A percentile compares a stretch with the other conserved stretches of the same genome.
Conservation (phyloP, 2,888 invertebrate species). For the Melanostoma mellinum region DNA sequence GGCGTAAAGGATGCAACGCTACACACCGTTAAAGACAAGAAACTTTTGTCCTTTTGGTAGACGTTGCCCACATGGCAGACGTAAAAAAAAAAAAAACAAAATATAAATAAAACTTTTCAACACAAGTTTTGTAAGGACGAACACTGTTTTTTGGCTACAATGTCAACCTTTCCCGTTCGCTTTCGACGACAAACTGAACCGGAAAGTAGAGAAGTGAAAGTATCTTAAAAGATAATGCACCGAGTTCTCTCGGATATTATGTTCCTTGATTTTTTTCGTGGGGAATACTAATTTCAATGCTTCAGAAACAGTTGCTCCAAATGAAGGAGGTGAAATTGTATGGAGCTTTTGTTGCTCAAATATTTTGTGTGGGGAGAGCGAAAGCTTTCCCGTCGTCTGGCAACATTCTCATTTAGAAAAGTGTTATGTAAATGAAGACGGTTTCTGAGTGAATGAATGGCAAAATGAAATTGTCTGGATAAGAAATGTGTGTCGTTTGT, state of each 20-base stretch:
- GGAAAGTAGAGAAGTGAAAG: slow-evolving; percentile 55
- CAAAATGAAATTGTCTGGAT: too few species aligned
- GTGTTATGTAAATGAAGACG: background rate
- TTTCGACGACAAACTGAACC: slow-evolving; percentile 63
- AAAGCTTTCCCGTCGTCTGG: slow-evolving; percentile 45
- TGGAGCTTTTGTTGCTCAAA: slow-evolving; percentile 54
- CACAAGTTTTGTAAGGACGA: background rate
- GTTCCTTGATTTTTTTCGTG: slow-evolving; percentile 6
- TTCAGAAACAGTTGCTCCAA: background rate
- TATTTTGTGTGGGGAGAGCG: background rate
- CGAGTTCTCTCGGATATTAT: slow-evolving; percentile 31
- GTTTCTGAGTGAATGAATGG: background rate
- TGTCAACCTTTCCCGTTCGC: slow-evolving; percentile 41
- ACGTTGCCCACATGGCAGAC: background rate
- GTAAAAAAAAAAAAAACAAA: background rate
- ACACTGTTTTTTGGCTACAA: background rate
- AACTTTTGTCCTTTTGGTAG: background rate
- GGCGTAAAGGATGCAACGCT: background rate
- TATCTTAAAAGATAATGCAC: slow-evolving; percentile 64
- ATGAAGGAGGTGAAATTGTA: slow-evolving; percentile 2
- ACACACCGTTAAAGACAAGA: background rate
- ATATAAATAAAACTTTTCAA: background rate
- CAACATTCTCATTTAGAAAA: slow-evolving; percentile 25
- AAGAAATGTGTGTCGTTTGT: too few species aligned
- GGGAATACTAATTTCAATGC: slow-evolving; percentile 6